These are phyloP conservation scores for Siderastrea radians DNA, from an alignment of 92 coral and sea anemone genomes.

Conservation along the genomic window DNA sequence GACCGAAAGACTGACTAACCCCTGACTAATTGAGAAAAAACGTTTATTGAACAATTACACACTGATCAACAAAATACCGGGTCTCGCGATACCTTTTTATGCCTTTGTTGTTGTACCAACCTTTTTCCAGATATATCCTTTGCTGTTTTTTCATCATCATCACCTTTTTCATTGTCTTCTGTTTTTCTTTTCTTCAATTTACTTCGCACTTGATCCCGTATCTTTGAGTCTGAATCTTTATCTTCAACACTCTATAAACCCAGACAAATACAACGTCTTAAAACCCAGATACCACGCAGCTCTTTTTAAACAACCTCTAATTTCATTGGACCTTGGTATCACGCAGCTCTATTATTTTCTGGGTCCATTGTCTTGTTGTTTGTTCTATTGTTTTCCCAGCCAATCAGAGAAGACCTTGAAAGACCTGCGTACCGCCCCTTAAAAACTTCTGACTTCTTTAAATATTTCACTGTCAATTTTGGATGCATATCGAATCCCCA, in stretches of 20 bases:
- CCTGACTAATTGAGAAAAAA: too few species aligned
- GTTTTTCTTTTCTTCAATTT: slow-evolving; percentile 78
- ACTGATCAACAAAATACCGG: too few species aligned
- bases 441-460: too few species aligned
- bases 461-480: slow-evolving; percentile 21
- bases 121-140: slow-evolving; percentile 62
- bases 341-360: too few species aligned
- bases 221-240: slow-evolving; percentile 57
- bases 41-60: too few species aligned
- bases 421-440: too few species aligned
- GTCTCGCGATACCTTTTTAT: background rate
- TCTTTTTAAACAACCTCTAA: too few species aligned
- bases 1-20: background rate
- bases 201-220: slow-evolving; percentile 83
- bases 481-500: too few species aligned
- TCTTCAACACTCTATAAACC: slow-evolving; percentile 52
- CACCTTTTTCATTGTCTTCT: slow-evolving; percentile 45
- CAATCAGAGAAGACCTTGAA: too few species aligned
- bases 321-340: too few species aligned
- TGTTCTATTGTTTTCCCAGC: too few species aligned
- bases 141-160: slow-evolving; percentile 48
- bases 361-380: too few species aligned
- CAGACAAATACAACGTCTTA: background rate
- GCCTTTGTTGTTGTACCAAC: slow-evolving; percentile 31
- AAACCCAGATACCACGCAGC: background rate